These are phyloP conservation scores for Apistogramma diplotaenia DNA, from an alignment of 2,113 vertebrate genomes.

Conservation along the genomic window DNA sequence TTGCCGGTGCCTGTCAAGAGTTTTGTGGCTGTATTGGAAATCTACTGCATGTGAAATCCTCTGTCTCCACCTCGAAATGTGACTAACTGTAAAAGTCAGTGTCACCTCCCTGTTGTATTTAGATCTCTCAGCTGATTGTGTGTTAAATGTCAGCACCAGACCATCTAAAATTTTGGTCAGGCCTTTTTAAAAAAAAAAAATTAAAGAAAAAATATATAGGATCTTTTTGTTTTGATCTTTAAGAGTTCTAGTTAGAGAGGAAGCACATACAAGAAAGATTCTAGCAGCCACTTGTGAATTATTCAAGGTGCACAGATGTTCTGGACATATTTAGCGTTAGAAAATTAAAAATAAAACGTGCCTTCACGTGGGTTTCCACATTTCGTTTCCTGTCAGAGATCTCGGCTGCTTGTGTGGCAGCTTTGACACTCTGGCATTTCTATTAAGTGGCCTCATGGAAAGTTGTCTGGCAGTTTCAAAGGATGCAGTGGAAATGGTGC, in stretches of 20 bases:
- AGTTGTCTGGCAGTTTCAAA: constrained; percentile 58
- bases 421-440: constrained; percentile 62
- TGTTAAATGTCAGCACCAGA: constrained; percentile 24
- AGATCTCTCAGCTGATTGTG: not conserved
- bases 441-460: constrained; percentile 59
- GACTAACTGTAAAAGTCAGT: constrained; percentile 15
- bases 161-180: not conserved
- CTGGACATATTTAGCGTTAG: not conserved
- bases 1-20: not conserved
- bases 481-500: constrained; percentile 29
- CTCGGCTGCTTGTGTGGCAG: constrained; percentile 27
- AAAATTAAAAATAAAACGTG: not conserved
- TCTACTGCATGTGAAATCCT: not conserved
- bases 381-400: not conserved
- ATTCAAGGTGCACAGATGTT: not conserved
- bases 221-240: not conserved
- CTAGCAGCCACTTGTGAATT: not conserved
- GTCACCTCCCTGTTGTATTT: not conserved
- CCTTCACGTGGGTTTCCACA: not conserved
- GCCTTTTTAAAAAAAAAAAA: not conserved
- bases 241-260: not conserved
- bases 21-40: not conserved
- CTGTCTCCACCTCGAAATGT: not conserved
- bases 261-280: not conserved
- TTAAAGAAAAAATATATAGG: not conserved